phyloP scores from a whole-genome alignment of 2,888 invertebrate genomes.

The Pammene fasciana region DNA sequence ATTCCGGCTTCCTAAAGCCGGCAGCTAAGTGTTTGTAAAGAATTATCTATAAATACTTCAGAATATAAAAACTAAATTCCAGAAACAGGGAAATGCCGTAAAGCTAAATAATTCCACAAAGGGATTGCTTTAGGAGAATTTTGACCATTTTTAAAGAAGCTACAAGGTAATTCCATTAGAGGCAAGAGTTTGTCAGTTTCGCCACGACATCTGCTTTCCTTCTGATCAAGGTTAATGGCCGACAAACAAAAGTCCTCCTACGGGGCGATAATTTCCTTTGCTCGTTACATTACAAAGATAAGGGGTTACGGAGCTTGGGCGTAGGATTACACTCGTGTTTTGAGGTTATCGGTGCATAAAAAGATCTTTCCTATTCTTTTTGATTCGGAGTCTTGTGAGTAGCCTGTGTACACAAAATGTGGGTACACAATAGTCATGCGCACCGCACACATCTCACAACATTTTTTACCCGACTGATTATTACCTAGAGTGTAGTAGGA shows the following conservation, averaged over 20 bases:
- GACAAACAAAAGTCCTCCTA: conserved; percentile 54
- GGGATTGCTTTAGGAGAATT: neutral
- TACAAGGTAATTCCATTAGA: conserved; percentile 56
- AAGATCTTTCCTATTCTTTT: neutral
- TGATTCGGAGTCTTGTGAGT: neutral
- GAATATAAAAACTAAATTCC: neutral
- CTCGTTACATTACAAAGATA: conserved; percentile 44
- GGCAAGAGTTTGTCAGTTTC: conserved; percentile 50
- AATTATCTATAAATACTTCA: no score
- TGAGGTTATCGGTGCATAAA: conserved; percentile 1
- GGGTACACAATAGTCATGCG: neutral
- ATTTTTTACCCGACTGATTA: no score
- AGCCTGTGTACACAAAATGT: neutral
- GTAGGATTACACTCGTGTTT: neutral
- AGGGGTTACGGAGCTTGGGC: conserved; percentile 23
- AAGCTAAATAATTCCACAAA: neutral
- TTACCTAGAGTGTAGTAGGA: no score
- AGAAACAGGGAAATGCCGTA: neutral
- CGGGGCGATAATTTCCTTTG: conserved; percentile 49
- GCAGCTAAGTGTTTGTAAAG: no score
- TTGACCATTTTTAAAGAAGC: conserved; percentile 46
- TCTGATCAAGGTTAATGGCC: conserved; percentile 61
- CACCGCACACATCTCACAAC: neutral
- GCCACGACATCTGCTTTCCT: conserved; percentile 51
- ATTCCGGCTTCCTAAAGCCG: no score